A percentile compares a stretch with the other conserved stretches of the same genome.
These are phyloP conservation scores for Zonotrichia leucophrys DNA, from an alignment of 2,113 vertebrate species.

Conservation along the genomic window DNA sequence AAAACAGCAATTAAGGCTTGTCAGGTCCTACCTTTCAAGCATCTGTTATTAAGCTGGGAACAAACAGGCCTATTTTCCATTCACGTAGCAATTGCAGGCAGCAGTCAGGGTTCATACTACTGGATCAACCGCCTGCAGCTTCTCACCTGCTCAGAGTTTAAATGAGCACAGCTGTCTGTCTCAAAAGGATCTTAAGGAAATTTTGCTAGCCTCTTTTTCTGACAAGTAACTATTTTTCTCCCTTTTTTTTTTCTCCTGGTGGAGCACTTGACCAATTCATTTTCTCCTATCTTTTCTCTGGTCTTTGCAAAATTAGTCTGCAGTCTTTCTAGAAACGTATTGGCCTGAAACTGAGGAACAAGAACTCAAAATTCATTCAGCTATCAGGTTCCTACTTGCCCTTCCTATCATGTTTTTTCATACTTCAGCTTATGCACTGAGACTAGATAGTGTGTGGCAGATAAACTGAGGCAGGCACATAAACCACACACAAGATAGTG, in stretches of 20 bases:
- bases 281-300: not conserved
- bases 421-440: not conserved
- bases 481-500: not conserved
- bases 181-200: not conserved
- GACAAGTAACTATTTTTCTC: not conserved
- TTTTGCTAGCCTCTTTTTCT: not conserved
- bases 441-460: not conserved
- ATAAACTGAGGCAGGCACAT: not conserved
- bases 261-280: not conserved
- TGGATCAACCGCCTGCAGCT: not conserved
- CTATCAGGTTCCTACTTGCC: not conserved
- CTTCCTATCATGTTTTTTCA: fast-evolving
- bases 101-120: not conserved
- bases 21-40: not conserved
- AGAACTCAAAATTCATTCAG: not conserved
- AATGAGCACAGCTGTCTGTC: not conserved
- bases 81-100: not conserved
- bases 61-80: not conserved
- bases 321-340: not conserved
- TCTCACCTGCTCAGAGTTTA: not conserved
- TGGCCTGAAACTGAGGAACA: not conserved
- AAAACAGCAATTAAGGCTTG: not conserved
- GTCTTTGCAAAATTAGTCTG: not conserved
- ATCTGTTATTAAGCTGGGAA: not conserved
- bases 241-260: not conserved